phyloP scores from a whole-genome alignment of 1,140 invertebrate species.

The Diuraphis noxia region DNA sequence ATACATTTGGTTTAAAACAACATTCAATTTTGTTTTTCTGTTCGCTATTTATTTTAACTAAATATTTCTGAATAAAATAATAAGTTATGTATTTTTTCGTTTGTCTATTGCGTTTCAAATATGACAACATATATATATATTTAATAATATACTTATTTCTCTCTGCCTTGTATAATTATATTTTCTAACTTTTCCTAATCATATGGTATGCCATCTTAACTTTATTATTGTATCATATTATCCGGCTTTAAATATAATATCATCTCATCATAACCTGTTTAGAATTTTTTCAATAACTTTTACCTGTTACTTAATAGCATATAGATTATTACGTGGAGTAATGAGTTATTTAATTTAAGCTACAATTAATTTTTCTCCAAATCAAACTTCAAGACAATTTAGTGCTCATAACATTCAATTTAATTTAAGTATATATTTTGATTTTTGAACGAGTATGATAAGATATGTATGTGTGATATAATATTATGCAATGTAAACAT shows the following conservation, averaged over 20 bases:
- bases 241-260: not conserved
- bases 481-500: not conserved
- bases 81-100: not conserved
- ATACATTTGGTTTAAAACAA: not conserved
- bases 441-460: not conserved
- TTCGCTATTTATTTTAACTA: not conserved
- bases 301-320: not conserved
- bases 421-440: not conserved
- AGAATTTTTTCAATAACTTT: not conserved
- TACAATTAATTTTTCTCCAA: not conserved
- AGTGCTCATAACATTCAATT: not conserved
- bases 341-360: not conserved
- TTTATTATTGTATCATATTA: not conserved
- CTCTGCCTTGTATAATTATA: not conserved
- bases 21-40: not conserved
- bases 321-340: not conserved
- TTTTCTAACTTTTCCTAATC: not conserved
- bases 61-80: not conserved
- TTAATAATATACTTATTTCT: not conserved
- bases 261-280: conserved; percentile 1
- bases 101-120: not conserved
- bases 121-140: not conserved
- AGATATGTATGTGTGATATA: not conserved
- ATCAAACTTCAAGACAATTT: not conserved
- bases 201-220: not conserved